Conservation (phyloP, 2,113 vertebrate species). For the Proteles cristata region DNA sequence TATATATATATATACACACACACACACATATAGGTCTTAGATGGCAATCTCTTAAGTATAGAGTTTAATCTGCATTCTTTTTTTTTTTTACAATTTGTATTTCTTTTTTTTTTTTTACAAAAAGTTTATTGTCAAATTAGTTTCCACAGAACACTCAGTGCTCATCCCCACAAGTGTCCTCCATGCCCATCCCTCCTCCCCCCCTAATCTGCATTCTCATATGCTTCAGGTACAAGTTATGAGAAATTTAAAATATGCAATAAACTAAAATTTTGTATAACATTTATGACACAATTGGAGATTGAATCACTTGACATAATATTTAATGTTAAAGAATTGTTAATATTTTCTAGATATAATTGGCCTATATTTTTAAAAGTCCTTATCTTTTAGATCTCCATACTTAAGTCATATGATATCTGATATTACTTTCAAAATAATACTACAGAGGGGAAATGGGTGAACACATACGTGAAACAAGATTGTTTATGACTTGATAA, state of each 20-base stretch:
- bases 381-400: neutral
- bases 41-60: neutral
- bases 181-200: no score
- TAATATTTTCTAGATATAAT: constrained; percentile 5
- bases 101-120: no score
- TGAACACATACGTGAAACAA: neutral
- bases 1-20: neutral
- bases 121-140: no score
- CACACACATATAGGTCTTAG: neutral
- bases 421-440: constrained; percentile 19
- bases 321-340: constrained; percentile 46
- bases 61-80: neutral
- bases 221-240: neutral
- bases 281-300: neutral
- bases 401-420: constrained; percentile 10
- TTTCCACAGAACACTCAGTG: no score
- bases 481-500: neutral
- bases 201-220: neutral
- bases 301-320: neutral
- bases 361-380: constrained; percentile 5
- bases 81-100: no score
- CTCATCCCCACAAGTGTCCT: no score
- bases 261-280: neutral
- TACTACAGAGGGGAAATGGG: neutral
- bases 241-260: neutral